Evolutionary conservation across 2,797 vertebrate genomes (phyloP).

Genomic region (Rhabdophis nuchalis): DNA sequence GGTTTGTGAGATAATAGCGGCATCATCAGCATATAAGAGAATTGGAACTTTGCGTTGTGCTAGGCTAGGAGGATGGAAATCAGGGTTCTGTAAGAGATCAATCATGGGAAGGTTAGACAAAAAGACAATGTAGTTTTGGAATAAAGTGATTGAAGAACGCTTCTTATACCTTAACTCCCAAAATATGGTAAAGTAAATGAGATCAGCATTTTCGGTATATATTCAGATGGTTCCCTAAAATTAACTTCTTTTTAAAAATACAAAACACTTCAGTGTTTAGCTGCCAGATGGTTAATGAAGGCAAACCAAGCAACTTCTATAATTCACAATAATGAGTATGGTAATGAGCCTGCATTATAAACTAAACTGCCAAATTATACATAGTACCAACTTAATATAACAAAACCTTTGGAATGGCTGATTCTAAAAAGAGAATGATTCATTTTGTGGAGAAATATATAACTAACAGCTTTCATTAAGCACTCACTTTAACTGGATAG

Average conservation of each 20-base stretch:
- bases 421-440: slow-evolving; percentile 55
- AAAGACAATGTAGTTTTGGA: slow-evolving; percentile 40
- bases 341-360: slow-evolving; percentile 71
- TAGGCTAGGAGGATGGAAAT: too few species aligned
- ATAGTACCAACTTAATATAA: slow-evolving; percentile 68
- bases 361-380: slow-evolving; percentile 62
- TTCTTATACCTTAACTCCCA: slow-evolving; percentile 33
- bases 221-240: slow-evolving; percentile 72
- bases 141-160: slow-evolving; percentile 38
- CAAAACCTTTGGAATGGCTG: slow-evolving; percentile 62
- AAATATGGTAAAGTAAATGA: slow-evolving; percentile 63
- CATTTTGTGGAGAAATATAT: slow-evolving; percentile 43
- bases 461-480: slow-evolving; percentile 41
- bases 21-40: too few species aligned
- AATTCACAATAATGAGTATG: slow-evolving; percentile 75
- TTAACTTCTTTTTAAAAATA: slow-evolving; percentile 53
- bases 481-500: slow-evolving; percentile 30
- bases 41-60: too few species aligned
- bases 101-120: slow-evolving; percentile 31
- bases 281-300: slow-evolving; percentile 77
- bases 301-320: slow-evolving; percentile 70
- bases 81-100: too few species aligned
- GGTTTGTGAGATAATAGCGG: too few species aligned
- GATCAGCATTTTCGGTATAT: slow-evolving; percentile 52
- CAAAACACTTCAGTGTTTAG: slow-evolving; percentile 73